Base-by-base conservation (phyloP, 2,113 vertebrate species). In the Chloebia gouldiae region DNA sequence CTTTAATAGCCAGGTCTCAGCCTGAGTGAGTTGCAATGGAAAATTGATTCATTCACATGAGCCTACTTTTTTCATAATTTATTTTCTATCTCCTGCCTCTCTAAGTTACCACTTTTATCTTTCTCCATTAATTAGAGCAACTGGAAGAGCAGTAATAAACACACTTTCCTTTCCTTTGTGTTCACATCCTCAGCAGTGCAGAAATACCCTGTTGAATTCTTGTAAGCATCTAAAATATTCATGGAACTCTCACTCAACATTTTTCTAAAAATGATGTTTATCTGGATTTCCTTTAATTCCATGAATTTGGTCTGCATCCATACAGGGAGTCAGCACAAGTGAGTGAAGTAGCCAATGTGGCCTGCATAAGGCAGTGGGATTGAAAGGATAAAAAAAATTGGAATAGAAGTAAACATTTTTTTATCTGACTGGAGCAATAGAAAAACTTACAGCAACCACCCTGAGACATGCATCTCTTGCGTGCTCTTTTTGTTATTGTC, bases 91-190 rank as follows among this genome's bases (percentile, higher is more conserved):
- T 91, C 35, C 37, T 86, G 51, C 28, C 50, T 92, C 51, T 88
- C 40, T 72, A 78, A 90, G 40, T 66, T 88, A 93, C 30, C 57
- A 4, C 51, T 89, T 83, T 66, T 81, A 73, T 82, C 35, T 90
- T 93, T 92, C 71, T 54, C 68, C 82, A 64, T 85, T 88, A 80
- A 88, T 88, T 87, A 77, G 44, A 73, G 39, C 60, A 92, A 71
- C 78, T 96, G 85, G 71, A 94, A 88, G 27, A 78, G 15, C 54
- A 51, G 64, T 63, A 90, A 70, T 78, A 94, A 94, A 90, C 85
- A 78, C 13, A 33, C 27, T 89, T 91, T 81, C 64, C 73, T 94
- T 95, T 81, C 33, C 70, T 96, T 93, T 95, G 87, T 88, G 45
- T 81, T 95, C 71, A 77, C 68, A 86, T 93, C 88, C 66, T 92